These are phyloP conservation scores for Clarias laeviceps DNA, from an alignment of 2,797 vertebrate genomes.

Conservation along the genomic window DNA sequence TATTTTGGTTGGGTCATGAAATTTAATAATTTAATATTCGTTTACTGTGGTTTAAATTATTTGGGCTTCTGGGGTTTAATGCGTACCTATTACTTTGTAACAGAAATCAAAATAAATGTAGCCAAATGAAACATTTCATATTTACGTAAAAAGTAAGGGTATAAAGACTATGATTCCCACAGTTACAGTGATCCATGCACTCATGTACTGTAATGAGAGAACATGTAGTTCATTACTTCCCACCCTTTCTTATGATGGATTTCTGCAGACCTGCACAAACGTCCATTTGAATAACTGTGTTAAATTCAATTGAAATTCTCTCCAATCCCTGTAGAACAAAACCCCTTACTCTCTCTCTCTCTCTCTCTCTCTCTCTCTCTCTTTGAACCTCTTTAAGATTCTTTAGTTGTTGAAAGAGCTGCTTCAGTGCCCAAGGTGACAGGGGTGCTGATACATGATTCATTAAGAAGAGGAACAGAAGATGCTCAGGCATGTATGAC, in stretches of 20 bases:
- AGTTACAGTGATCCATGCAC: background rate
- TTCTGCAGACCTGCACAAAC: background rate
- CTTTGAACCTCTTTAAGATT: constrained; percentile 43
- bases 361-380: background rate
- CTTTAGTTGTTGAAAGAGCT: constrained; percentile 54
- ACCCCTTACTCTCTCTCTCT: background rate
- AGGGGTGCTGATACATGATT: constrained; percentile 59
- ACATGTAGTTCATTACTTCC: background rate
- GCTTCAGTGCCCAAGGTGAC: constrained; percentile 46
- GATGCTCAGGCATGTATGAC: constrained; percentile 40
- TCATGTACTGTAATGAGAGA: background rate
- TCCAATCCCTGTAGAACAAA: background rate
- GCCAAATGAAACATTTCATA: background rate
- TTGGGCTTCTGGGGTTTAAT: background rate
- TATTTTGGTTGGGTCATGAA: background rate
- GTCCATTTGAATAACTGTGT: background rate
- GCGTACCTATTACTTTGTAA: background rate
- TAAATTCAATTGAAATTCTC: background rate
- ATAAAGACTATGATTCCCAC: background rate
- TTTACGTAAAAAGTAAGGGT: background rate
- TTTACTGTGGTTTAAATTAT: background rate
- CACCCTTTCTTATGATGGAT: background rate
- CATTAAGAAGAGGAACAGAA: constrained; percentile 65
- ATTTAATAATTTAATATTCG: background rate
- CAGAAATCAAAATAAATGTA: background rate